Evolutionary conservation across 2,797 vertebrate genomes (phyloP), one percentile per base, ranked within the genome.

Genomic region (Chaetophractus vellerosus): DNA sequence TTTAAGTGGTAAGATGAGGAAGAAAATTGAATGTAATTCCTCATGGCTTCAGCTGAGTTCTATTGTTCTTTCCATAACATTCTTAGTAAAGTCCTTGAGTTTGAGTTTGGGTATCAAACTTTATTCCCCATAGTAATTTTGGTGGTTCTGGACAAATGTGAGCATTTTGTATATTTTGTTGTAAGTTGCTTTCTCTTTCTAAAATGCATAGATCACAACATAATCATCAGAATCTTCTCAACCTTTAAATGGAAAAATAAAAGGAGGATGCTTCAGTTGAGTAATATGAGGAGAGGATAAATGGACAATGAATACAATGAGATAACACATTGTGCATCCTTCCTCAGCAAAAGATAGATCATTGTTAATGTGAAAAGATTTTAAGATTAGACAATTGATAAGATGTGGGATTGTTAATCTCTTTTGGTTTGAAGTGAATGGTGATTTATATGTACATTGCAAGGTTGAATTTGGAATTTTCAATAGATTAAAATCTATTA

Each of bases 391-490:
- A 66, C 31, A 11, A 63, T 55, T 33, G 28, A 75, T 75, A 31
- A 31, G 71, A 28, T 74, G 1, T 36, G 71, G 41, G 10, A 3
- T 48, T 82, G 59, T 12, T 48, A 45, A 57, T 2, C 10, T 82
- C 90, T 86, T 95, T 90, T 82, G 55, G 36, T 94, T 90, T 71
- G 36, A 87, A 19, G 9, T 71, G 68, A 71, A 41, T 71, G 94
- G 90, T 96, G 57, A 36, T 83, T 96, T 82, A 68, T 78, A 38
- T 38, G 24, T 50, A 36, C n/a, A 5, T 52, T 95, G 52, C 88
- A 26, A 64, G 18, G 24, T 28, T 28, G 85, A 92, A 72, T 9
- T 89, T 91, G 91, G 18, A 1, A 0, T 31, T 93, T 55, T 93
- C 0, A 38, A 88, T 28, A 41, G 19, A 66, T 14, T 2, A 18